phyloP scores from a whole-genome alignment of 2,888 invertebrate genomes.

The Rhamphomyia laevipes region DNA sequence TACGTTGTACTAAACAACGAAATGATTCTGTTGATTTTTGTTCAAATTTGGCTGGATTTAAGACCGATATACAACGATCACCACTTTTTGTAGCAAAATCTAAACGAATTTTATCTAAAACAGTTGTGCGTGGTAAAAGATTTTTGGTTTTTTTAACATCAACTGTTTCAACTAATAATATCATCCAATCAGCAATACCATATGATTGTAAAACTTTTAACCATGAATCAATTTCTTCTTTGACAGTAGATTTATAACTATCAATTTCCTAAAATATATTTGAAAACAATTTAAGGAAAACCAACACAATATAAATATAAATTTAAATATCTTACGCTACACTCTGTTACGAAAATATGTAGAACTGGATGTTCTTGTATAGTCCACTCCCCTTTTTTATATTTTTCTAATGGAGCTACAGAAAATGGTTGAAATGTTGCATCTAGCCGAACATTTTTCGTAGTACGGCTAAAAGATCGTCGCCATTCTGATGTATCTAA shows the following conservation, averaged over 20 bases:
- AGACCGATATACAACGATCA: slow-evolving; percentile 75
- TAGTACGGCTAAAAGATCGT: slow-evolving; percentile 74
- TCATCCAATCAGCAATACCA: slow-evolving; percentile 83
- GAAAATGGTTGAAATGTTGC: slow-evolving; percentile 72
- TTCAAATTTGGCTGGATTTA: slow-evolving; percentile 84
- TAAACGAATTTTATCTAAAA: slow-evolving; percentile 84
- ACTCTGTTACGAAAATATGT: slow-evolving; percentile 92
- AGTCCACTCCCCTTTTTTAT: slow-evolving; percentile 61
- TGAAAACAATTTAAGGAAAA: neutral
- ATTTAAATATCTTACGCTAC: slow-evolving; percentile 52
- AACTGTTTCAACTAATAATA: slow-evolving; percentile 82
- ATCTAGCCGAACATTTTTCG: slow-evolving; percentile 72
- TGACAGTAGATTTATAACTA: slow-evolving; percentile 72
- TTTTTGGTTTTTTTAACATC: slow-evolving; percentile 88
- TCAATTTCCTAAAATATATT: slow-evolving; percentile 67
- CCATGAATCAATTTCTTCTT: slow-evolving; percentile 86
- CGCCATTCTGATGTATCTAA: slow-evolving; percentile 87
- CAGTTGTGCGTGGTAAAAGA: slow-evolving; percentile 80
- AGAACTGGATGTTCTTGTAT: slow-evolving; percentile 81
- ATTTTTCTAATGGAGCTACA: slow-evolving; percentile 50
- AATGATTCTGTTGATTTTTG: slow-evolving; percentile 84
- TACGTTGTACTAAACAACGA: slow-evolving; percentile 69
- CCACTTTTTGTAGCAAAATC: slow-evolving; percentile 88
- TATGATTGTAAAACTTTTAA: slow-evolving; percentile 61
- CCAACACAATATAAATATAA: slow-evolving; percentile 1